Percentiles rank a stretch among this genome's conserved stretches.
phyloP scores from a whole-genome alignment of 2,888 invertebrate genomes.

The Alloplasta piceator region DNA sequence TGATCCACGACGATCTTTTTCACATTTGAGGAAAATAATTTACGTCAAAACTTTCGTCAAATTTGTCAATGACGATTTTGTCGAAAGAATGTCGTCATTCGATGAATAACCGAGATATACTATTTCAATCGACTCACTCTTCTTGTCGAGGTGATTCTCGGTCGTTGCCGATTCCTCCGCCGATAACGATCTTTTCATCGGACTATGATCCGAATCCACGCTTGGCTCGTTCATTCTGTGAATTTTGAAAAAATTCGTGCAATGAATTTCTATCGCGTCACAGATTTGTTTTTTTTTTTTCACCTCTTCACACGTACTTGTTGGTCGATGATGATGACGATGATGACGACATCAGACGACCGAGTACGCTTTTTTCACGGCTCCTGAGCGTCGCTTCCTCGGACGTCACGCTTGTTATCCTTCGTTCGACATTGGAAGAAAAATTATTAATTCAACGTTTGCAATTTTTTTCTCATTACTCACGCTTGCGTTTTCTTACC shows the following conservation, averaged over 20 bases:
- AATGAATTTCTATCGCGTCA: background rate
- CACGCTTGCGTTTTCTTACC: conserved; percentile 60
- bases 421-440: conserved; percentile 17
- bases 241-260: conserved; percentile 4
- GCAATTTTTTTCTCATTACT: background rate
- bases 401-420: conserved; percentile 62
- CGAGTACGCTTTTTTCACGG: conserved; percentile 75
- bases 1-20: conserved; percentile 62
- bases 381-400: conserved; percentile 68
- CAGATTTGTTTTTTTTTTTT: conserved; percentile 10
- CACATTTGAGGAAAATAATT: conserved; percentile 3
- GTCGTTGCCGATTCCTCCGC: conserved; percentile 81
- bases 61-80: too few species aligned
- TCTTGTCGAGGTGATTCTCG: conserved; percentile 81
- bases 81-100: too few species aligned
- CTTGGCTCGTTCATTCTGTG: conserved; percentile 50
- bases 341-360: conserved; percentile 73
- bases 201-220: conserved; percentile 72
- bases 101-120: too few species aligned
- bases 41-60: background rate
- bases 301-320: conserved; percentile 15
- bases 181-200: conserved; percentile 81
- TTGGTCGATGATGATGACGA: conserved; percentile 49
- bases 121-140: conserved; percentile 76
- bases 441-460: background rate